phyloP scores from a whole-genome alignment of 92 coral and sea anemone genomes.

The Parazoanthus atlanticus region DNA sequence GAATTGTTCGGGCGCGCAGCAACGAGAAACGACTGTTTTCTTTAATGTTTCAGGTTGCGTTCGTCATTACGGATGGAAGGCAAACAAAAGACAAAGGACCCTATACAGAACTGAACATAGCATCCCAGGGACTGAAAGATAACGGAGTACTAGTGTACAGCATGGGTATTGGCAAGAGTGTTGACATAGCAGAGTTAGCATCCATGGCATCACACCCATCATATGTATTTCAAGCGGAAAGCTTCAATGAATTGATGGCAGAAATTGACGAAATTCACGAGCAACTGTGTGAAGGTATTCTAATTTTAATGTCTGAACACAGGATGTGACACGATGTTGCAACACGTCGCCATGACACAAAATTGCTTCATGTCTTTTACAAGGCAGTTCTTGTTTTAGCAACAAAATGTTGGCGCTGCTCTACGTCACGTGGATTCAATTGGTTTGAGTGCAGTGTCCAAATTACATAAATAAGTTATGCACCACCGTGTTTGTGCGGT shows the following conservation, averaged over 20 bases:
- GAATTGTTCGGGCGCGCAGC: not conserved
- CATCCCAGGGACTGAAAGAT: slow-evolving; percentile 23
- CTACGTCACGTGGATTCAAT: no score
- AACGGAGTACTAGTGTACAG: slow-evolving; percentile 9
- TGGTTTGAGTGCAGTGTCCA: no score
- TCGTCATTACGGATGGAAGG: slow-evolving; percentile 32
- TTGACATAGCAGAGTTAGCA: not conserved
- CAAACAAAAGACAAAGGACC: slow-evolving; percentile 20
- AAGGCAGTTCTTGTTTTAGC: not conserved
- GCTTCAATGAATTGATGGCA: not conserved
- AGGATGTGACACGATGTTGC: not conserved
- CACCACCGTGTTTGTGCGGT: no score
- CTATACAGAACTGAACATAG: not conserved
- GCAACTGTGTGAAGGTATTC: slow-evolving; percentile 22
- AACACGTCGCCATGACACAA: not conserved
- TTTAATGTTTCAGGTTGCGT: not conserved
- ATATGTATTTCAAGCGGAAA: not conserved
- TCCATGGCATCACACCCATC: slow-evolving; percentile 6
- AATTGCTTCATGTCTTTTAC: not conserved
- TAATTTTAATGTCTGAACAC: not conserved
- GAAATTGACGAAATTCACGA: slow-evolving; percentile 1
- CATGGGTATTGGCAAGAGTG: slow-evolving; percentile 8
- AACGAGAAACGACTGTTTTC: not conserved
- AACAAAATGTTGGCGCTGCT: no score
- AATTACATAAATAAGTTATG: no score